Evolutionary conservation across 2,888 invertebrate genomes (phyloP), one percentile per base, ranked within the genome.

Genomic region (Acleris emargana): DNA sequence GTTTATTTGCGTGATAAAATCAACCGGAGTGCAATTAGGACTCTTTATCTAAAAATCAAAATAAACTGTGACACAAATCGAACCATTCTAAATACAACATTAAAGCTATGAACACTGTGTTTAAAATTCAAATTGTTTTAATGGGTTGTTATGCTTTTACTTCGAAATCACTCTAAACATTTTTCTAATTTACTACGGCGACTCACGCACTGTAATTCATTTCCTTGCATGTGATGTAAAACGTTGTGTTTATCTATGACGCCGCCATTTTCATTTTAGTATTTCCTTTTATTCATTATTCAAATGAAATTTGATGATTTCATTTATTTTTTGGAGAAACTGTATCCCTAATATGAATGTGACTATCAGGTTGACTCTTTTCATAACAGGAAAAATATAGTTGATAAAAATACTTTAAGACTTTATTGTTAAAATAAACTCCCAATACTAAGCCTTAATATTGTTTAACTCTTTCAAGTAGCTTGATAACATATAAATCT

Each of bases 111-210:
- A 16, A n/a, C n/a, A 53, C 13, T 38, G 28, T 13, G 32, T 53
- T 16, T 20, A 53, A 53, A 28, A 52, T 49, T 49, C 18, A 49
- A 13, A 38, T 18, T 11, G 49, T 18, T 13, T 11, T 49, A 49
- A 20, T 20, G 20, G 11, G 18, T 49, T 11, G 20, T 18, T 49
- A 49, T 18, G 49, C 3, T 20, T 49, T 49, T 17, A 49, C 0
- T 18, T 49, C 11, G 20, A 49, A 49, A 22, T 72, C 64, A 77
- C 76, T 75, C 77, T 77, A 75, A 76, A 78, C 81, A 75, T 73
- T 77, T 79, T 81, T 83, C 81, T 79, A 81, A 83, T 82, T 78
- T 79, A 77, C 73, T 82, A 76, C 78, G 76, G 77, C 78, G 73
- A 72, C 74, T 60, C 82, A 81, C 78, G 82, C 78, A 76, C 71